Evolutionary conservation across 2,797 vertebrate genomes (phyloP).

Genomic region (Pantherophis vulpinus): DNA sequence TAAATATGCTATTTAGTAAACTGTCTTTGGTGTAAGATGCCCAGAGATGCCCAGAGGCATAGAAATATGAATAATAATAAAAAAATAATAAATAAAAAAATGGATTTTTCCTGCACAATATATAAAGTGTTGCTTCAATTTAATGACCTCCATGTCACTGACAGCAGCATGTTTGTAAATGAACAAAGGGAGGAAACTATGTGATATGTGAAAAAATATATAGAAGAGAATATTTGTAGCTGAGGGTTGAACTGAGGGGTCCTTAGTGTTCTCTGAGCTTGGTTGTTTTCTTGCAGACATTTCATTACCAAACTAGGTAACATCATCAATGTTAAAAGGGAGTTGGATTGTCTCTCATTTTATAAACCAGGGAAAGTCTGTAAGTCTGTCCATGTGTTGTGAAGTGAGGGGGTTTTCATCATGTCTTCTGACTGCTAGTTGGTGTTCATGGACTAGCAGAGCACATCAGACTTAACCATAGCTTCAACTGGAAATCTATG

Average conservation of each 20-base stretch:
- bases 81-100: neutral
- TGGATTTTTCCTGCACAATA: neutral
- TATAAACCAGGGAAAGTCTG: neutral
- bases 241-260: too few species aligned
- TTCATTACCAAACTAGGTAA: neutral
- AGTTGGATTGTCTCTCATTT: neutral
- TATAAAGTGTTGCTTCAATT: neutral
- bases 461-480: neutral
- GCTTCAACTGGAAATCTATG: neutral
- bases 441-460: neutral
- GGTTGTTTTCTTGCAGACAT: neutral
- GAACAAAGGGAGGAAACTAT: neutral
- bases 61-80: too few species aligned
- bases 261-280: too few species aligned
- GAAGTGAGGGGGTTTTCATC: neutral
- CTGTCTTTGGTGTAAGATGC: too few species aligned
- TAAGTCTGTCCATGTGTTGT: neutral
- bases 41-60: too few species aligned
- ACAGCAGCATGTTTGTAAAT: neutral
- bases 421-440: neutral
- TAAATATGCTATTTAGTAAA: too few species aligned
- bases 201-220: neutral
- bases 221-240: neutral
- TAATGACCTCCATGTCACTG: neutral
- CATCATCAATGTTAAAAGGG: neutral